Percentiles rank a stretch among this genome's conserved stretches.
phyloP scores from a whole-genome alignment of 37 sponge, comb jelly and placozoan genomes.

The Ianthella basta region DNA sequence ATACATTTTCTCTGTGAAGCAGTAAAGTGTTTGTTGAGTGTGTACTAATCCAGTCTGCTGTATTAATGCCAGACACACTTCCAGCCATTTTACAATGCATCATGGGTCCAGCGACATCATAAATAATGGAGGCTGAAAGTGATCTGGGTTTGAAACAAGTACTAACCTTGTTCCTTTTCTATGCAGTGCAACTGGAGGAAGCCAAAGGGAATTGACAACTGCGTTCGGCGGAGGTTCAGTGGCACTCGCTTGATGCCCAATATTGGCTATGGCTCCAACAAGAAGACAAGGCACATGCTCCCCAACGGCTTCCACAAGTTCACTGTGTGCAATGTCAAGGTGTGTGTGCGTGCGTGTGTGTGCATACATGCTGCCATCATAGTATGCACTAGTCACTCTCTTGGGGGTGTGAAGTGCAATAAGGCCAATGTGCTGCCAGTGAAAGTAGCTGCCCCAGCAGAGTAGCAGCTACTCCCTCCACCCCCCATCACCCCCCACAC shows the following conservation, averaged over 20 bases:
- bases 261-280: constrained; percentile 95
- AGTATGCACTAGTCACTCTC: too few relatives aligned
- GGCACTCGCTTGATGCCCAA: constrained; percentile 93
- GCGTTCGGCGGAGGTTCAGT: constrained; percentile 93
- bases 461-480: too few relatives aligned
- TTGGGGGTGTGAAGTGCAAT: too few relatives aligned
- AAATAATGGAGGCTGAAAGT: too few relatives aligned
- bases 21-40: too few relatives aligned
- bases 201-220: constrained; percentile 98
- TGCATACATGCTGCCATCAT: background rate
- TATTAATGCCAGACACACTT: too few relatives aligned
- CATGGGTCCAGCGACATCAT: too few relatives aligned
- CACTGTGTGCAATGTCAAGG: constrained; percentile 92
- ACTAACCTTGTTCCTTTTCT: background rate
- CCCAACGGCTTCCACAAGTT: constrained; percentile 92
- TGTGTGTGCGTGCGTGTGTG: constrained; percentile 11
- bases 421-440: background rate
- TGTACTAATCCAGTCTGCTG: too few relatives aligned
- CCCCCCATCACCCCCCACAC: too few relatives aligned
- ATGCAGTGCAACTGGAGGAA: constrained; percentile 91
- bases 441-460: background rate
- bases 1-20: too few relatives aligned
- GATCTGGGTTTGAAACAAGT: background rate
- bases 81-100: too few relatives aligned
- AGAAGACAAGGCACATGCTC: constrained; percentile 87